These are phyloP conservation scores for Grus americana DNA, from an alignment of 2,113 vertebrate genomes.

Conservation along the genomic window DNA sequence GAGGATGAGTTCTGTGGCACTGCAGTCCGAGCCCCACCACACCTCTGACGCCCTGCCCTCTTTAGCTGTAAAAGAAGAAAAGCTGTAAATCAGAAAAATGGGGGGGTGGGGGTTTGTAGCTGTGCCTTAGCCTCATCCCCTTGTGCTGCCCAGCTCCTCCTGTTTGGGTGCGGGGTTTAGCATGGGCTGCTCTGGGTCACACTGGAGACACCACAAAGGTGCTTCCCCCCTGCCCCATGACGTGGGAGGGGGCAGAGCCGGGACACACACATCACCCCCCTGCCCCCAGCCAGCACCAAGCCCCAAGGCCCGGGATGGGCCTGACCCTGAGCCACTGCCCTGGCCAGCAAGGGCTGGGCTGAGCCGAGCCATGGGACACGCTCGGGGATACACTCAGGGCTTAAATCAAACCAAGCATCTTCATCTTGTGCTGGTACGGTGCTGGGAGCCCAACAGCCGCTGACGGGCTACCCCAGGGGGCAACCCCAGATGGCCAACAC, in stretches of 20 bases:
- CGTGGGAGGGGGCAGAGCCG: rapidly evolving
- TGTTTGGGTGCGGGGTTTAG: neutral
- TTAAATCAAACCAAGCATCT: rapidly evolving
- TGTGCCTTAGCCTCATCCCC: no score
- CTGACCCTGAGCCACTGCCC: neutral
- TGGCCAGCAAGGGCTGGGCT: neutral
- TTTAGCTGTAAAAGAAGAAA: no score
- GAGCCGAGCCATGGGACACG: neutral
- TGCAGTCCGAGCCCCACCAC: no score
- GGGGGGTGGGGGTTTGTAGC: no score
- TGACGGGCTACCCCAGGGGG: neutral
- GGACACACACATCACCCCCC: no score
- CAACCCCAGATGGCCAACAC: neutral
- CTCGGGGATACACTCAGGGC: neutral
- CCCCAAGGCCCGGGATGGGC: neutral
- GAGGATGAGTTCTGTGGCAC: neutral
- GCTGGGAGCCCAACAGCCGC: neutral
- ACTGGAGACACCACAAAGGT: neutral
- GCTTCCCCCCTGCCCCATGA: neutral
- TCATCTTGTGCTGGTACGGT: neutral
- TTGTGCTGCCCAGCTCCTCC: rapidly evolving
- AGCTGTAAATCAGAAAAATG: no score
- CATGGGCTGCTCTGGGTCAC: rapidly evolving
- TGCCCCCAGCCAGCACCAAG: neutral
- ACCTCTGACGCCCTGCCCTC: no score